These are phyloP conservation scores for Noctua janthe DNA, from an alignment of 2,888 invertebrate species.

Conservation along the genomic window DNA sequence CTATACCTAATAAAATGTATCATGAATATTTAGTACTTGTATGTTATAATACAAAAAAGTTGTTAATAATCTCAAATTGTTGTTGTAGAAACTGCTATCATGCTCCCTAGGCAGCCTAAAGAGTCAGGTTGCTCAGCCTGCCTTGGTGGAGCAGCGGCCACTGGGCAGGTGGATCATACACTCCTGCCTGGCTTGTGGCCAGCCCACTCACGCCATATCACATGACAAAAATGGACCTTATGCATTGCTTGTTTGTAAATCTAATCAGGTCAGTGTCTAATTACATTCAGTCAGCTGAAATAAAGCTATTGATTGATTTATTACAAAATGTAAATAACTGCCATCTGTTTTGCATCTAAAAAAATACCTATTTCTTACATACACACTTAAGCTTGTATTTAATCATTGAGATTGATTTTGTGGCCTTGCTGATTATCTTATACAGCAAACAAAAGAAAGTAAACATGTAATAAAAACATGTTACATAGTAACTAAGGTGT, in stretches of 20 bases:
- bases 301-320: conserved; percentile 26
- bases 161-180: conserved; percentile 91
- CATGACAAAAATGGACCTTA: conserved; percentile 84
- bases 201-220: conserved; percentile 91
- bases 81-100: conserved; percentile 88
- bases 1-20: conserved; percentile 26
- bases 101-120: conserved; percentile 87
- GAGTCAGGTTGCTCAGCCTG: conserved; percentile 90
- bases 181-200: conserved; percentile 92
- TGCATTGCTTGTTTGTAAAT: conserved; percentile 90
- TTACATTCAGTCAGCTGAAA: conserved; percentile 46
- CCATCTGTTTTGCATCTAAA: conserved; percentile 36
- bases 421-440: conserved; percentile 39
- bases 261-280: conserved; percentile 88
- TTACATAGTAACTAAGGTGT: conserved; percentile 13
- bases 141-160: conserved; percentile 89
- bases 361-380: conserved; percentile 16
- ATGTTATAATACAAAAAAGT: conserved; percentile 4
- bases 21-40: conserved; percentile 44
- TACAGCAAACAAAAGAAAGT: conserved; percentile 48
- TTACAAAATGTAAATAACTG: conserved; percentile 26
- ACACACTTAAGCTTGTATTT: conserved; percentile 8
- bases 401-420: conserved; percentile 37
- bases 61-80: conserved; percentile 20
- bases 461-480: conserved; percentile 25